phyloP scores from a whole-genome alignment of 1,140 invertebrate genomes.

The Orius insidiosus region DNA sequence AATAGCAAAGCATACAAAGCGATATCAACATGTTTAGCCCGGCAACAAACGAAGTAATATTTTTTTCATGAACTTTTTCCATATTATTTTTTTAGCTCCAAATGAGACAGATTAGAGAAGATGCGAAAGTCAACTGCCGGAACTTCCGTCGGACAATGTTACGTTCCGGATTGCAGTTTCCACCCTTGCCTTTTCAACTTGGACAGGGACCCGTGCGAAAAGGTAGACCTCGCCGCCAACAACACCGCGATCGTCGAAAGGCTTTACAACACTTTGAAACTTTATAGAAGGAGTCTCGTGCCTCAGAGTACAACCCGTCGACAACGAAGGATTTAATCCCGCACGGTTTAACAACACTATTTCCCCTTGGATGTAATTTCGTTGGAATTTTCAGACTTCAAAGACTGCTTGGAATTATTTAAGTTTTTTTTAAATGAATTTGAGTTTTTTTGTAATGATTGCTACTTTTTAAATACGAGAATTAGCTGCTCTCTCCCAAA shows the following conservation, averaged over 20 bases:
- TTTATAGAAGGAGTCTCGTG: slow-evolving; percentile 24
- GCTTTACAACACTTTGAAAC: slow-evolving; percentile 26
- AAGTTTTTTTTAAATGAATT: too few relatives aligned
- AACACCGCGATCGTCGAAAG: slow-evolving; percentile 27
- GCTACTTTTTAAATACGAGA: too few relatives aligned
- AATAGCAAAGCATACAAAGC: slow-evolving; percentile 17
- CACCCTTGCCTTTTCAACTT: slow-evolving; percentile 46
- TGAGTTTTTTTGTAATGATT: too few relatives aligned
- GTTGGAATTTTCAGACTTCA: too few relatives aligned
- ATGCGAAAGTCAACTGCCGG: slow-evolving; percentile 26
- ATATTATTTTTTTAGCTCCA: slow-evolving; percentile 6
- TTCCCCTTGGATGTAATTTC: slow-evolving; percentile 25
- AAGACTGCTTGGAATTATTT: too few relatives aligned
- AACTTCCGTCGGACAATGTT: slow-evolving; percentile 1
- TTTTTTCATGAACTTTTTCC: background rate
- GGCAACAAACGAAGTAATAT: slow-evolving; percentile 12
- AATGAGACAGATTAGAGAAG: slow-evolving; percentile 18
- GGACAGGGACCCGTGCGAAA: slow-evolving; percentile 46
- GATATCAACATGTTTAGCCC: slow-evolving; percentile 16
- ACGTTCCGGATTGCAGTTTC: slow-evolving; percentile 10
- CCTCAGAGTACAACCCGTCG: slow-evolving; percentile 25
- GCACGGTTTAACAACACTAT: slow-evolving; percentile 29
- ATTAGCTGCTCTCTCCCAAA: too few relatives aligned
- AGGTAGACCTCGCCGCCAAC: slow-evolving; percentile 33
- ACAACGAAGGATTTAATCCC: slow-evolving; percentile 29